phyloP scores from a whole-genome alignment of 2,797 vertebrate genomes.

The Selene dorsalis region DNA sequence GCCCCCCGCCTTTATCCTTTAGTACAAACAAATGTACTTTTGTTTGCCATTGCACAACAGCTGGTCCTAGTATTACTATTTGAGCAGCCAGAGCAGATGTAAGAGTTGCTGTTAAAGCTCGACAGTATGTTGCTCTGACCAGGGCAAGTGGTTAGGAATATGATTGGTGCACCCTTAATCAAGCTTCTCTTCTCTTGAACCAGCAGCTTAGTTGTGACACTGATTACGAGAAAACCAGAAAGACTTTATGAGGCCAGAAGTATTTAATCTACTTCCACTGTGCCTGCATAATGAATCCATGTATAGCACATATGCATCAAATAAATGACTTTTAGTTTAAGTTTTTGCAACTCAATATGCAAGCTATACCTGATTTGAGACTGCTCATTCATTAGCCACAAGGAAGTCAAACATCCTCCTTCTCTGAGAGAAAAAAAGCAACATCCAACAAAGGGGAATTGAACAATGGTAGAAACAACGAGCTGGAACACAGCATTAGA shows the following conservation, averaged over 20 bases:
- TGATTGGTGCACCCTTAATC: slow-evolving; percentile 48
- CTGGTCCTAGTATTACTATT: slow-evolving; percentile 17
- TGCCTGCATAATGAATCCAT: slow-evolving; percentile 32
- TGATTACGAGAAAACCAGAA: slow-evolving; percentile 56
- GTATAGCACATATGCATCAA: slow-evolving; percentile 35
- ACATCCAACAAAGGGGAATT: background rate
- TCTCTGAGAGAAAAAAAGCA: background rate
- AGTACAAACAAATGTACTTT: background rate
- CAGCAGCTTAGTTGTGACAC: slow-evolving; percentile 58
- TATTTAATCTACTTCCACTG: slow-evolving; percentile 59
- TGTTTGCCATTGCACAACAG: background rate
- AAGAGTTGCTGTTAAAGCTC: slow-evolving; percentile 16
- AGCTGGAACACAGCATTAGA: background rate
- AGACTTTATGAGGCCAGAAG: slow-evolving; percentile 60
- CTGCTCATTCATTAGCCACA: slow-evolving; percentile 19
- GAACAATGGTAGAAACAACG: slow-evolving; percentile 13
- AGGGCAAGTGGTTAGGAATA: slow-evolving; percentile 19
- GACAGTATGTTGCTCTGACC: slow-evolving; percentile 26
- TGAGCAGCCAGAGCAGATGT: slow-evolving; percentile 46
- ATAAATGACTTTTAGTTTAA: slow-evolving; percentile 40
- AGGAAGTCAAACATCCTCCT: slow-evolving; percentile 14
- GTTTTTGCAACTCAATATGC: background rate
- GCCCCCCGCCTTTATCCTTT: background rate
- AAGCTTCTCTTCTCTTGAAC: slow-evolving; percentile 40
- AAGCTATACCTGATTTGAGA: slow-evolving; percentile 6